Percentiles rank a stretch among this genome's conserved stretches.
These are phyloP conservation scores for Amblyornis subalaris DNA, from an alignment of 2,113 vertebrate genomes.

Conservation along the genomic window DNA sequence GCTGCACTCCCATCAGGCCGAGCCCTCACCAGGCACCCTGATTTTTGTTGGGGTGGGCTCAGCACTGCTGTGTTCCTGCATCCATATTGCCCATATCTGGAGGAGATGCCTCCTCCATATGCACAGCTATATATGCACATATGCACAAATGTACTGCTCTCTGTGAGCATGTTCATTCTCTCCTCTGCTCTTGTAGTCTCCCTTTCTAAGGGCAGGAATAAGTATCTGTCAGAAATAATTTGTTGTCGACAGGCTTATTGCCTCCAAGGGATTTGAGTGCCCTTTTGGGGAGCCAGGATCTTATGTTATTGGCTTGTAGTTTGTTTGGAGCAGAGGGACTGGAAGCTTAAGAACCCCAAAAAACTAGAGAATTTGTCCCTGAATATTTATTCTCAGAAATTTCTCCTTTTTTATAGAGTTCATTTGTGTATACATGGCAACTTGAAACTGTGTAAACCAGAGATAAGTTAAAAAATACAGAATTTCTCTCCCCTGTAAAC, in stretches of 20 bases:
- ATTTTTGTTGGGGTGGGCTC: neutral
- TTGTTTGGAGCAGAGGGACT: neutral
- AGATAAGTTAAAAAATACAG: neutral
- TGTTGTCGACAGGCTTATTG: slow-evolving; percentile 6
- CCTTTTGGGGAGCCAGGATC: slow-evolving; percentile 38
- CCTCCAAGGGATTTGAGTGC: slow-evolving; percentile 16
- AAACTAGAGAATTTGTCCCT: neutral
- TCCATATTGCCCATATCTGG: neutral
- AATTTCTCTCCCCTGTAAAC: neutral
- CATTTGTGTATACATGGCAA: rapidly evolving
- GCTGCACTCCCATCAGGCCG: neutral
- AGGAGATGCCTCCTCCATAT: neutral
- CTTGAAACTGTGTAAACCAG: neutral
- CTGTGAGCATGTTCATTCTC: neutral
- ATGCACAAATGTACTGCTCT: neutral
- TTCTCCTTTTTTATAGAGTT: neutral
- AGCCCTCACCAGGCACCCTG: neutral
- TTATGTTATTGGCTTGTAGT: neutral
- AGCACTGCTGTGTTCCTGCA: neutral
- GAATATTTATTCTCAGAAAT: neutral
- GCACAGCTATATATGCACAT: too few relatives aligned
- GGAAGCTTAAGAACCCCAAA: neutral
- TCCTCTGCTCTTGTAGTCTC: neutral
- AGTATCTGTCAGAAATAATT: slow-evolving; percentile 55
- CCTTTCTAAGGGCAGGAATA: slow-evolving; percentile 13